These are phyloP conservation scores for Scortum barcoo DNA, from an alignment of 2,113 vertebrate genomes.

Conservation along the genomic window DNA sequence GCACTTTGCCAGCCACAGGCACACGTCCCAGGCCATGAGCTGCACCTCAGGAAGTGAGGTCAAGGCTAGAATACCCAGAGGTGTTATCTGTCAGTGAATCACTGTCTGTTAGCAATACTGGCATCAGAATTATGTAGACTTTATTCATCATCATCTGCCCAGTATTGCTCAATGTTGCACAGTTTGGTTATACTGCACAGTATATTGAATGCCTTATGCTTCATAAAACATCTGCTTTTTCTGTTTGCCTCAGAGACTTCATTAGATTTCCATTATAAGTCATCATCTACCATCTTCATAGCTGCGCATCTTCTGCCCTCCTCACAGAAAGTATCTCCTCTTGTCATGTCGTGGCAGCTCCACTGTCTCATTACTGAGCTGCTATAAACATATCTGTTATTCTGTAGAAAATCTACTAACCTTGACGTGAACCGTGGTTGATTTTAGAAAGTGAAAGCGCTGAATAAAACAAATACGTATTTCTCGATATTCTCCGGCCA, in stretches of 20 bases:
- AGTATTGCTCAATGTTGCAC: neutral
- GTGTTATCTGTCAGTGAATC: neutral
- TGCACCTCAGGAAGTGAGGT: constrained; percentile 23
- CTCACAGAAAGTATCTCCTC: neutral
- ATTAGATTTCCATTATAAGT: too few relatives aligned
- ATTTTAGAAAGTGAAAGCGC: constrained; percentile 1
- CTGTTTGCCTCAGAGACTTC: neutral
- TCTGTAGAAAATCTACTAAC: neutral
- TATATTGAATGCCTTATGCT: fast-evolving
- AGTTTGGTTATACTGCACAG: neutral
- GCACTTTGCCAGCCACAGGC: neutral
- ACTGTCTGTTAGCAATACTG: neutral
- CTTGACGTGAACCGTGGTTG: constrained; percentile 9
- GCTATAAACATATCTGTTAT: neutral
- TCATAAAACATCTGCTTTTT: constrained; percentile 2
- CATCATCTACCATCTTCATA: too few relatives aligned
- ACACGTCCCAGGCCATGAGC: neutral
- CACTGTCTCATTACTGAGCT: neutral
- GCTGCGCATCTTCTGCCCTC: neutral
- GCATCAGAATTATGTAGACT: neutral
- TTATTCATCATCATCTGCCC: neutral
- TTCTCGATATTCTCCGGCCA: neutral
- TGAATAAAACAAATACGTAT: neutral
- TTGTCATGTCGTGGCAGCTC: neutral
- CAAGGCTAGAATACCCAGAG: neutral